Base-by-base conservation (phyloP, 2,888 invertebrate genomes). In the Agrilus biguttatus region DNA sequence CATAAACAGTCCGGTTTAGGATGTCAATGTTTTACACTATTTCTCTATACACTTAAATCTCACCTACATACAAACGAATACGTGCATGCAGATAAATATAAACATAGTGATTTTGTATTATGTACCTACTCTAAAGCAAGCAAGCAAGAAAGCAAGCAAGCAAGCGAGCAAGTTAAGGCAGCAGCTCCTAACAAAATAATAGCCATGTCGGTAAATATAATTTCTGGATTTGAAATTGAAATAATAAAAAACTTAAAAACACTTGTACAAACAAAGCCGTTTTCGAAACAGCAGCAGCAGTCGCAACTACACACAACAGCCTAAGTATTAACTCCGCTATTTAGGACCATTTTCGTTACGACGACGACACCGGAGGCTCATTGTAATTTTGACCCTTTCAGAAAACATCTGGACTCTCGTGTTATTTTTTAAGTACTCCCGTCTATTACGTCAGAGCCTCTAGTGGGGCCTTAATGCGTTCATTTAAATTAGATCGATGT, bases 151-250 rank as follows among this genome's bases (percentile, higher is more conserved):
- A n/a, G n/a, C n/a, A n/a, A n/a, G n/a, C n/a, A n/a, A 23, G 23
- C 8, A 23, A 23, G 7, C n/a, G n/a, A n/a, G n/a, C n/a, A n/a
- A n/a, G n/a, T n/a, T 10, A 5, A 28, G 28, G 28, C 28, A 28
- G 28, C 28, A 28, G 28, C 28, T 28, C 28, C 17, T 36, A 36
- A 36, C 36, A 46, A 46, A 47, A 49, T 49, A 47, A 47, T 47
- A 47, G 46, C 45, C 51, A 47, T 51, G 51, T 43, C 49, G 46
- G 49, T 49, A 50, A 51, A 51, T 51, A 46, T 47, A 49, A 51
- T 51, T 51, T 51, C 51, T 48, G 49, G 51, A 51, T 51, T 51
- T 49, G 42, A 44, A 51, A 44, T 51, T 47, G 42, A 42, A 46
- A 48, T 44, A 42, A 47, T 42, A 44, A 47, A 42, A 46, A 44